These are phyloP conservation scores for Poeciliopsis retropinna DNA, from an alignment of 2,113 vertebrate species.

Conservation along the genomic window DNA sequence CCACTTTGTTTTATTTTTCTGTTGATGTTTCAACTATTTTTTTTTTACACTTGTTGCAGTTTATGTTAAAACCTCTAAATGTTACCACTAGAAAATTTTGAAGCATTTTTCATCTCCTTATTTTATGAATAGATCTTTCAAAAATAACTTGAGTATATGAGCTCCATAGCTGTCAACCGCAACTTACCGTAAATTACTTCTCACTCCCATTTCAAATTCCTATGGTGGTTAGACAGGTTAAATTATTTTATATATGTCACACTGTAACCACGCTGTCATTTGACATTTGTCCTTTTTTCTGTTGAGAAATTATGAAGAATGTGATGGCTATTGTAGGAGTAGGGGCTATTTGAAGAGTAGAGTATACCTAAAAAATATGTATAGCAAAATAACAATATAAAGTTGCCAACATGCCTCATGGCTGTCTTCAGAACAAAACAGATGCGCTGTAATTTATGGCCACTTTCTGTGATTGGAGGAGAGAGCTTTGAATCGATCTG, in stretches of 20 bases:
- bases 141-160: slow-evolving; percentile 55
- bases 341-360: slow-evolving; percentile 40
- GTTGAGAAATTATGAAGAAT: slow-evolving; percentile 70
- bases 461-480: slow-evolving; percentile 98
- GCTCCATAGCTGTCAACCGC: slow-evolving; percentile 39
- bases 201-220: slow-evolving; percentile 65
- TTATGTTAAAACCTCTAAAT: too few relatives aligned
- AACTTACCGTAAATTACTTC: slow-evolving; percentile 66
- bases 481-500: slow-evolving; percentile 91
- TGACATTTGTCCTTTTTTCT: slow-evolving; percentile 74
- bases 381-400: slow-evolving; percentile 49
- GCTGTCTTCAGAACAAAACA: slow-evolving; percentile 87
- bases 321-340: slow-evolving; percentile 45
- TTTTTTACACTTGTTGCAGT: too few relatives aligned
- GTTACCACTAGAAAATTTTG: not conserved
- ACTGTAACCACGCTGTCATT: slow-evolving; percentile 53
- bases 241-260: slow-evolving; percentile 67
- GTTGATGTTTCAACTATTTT: too few relatives aligned
- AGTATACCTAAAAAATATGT: slow-evolving; percentile 48
- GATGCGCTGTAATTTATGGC: slow-evolving; percentile 97
- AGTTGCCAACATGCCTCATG: slow-evolving; percentile 80
- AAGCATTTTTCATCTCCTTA: not conserved
- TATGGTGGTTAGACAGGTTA: slow-evolving; percentile 59
- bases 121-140: not conserved
- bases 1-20: too few relatives aligned